These are phyloP conservation scores for Vulpes vulpes DNA, from an alignment of 2,113 vertebrate genomes.

Conservation along the genomic window DNA sequence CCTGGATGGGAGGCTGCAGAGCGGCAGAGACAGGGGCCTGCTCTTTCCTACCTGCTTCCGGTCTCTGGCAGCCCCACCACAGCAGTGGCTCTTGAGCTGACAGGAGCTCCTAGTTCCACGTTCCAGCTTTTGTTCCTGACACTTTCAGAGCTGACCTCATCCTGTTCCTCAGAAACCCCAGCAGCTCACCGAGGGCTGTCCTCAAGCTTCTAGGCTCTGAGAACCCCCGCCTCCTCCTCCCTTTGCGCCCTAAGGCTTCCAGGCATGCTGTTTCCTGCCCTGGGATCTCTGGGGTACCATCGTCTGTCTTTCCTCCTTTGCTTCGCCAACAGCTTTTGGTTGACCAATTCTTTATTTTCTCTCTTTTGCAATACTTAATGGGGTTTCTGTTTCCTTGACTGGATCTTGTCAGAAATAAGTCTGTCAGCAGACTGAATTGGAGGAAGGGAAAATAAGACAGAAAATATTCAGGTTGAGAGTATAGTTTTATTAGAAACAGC, in stretches of 20 bases:
- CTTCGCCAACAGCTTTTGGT: not conserved
- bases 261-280: not conserved
- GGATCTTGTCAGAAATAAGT: not conserved
- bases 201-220: not conserved
- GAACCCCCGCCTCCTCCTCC: not conserved
- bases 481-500: not conserved
- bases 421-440: not conserved
- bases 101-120: not conserved
- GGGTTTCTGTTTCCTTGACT: not conserved
- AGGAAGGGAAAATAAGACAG: not conserved
- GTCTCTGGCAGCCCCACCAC: not conserved
- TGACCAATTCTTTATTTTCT: not conserved
- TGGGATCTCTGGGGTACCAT: not conserved
- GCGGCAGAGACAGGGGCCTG: not conserved
- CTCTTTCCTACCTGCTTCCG: not conserved
- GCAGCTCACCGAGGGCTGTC: not conserved
- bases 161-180: not conserved
- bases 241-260: not conserved
- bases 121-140: not conserved
- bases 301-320: not conserved
- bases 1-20: not conserved
- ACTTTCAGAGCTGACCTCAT: not conserved
- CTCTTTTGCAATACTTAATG: slow-evolving; percentile 21
- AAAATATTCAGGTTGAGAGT: not conserved
- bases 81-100: not conserved